Percentiles rank a stretch among this genome's conserved stretches.
Conservation (phyloP, 2,113 vertebrate species). For the Notarius lentiginosus region DNA sequence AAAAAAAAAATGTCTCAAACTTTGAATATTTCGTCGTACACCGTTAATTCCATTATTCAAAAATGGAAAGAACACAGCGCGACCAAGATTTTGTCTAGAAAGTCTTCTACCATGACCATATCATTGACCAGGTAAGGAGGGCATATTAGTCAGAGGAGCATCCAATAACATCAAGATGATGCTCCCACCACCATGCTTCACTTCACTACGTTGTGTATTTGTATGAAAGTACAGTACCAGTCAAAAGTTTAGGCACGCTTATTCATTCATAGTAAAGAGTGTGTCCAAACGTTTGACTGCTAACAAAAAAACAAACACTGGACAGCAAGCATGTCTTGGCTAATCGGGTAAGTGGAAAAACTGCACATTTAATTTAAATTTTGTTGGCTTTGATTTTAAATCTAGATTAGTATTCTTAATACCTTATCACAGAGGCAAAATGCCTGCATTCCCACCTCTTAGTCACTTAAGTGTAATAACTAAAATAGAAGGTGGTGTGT, state of each 20-base stretch:
- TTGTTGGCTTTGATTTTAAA: constrained; percentile 13
- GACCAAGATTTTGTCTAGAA: not conserved
- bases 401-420: not conserved
- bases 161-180: not conserved
- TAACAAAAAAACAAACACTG: not conserved
- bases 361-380: not conserved
- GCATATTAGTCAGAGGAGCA: not conserved
- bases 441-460: constrained; percentile 12
- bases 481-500: constrained; percentile 6
- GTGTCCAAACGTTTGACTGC: too few relatives aligned
- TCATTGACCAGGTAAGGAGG: not conserved
- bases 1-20: not conserved
- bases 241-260: too few relatives aligned
- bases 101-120: not conserved
- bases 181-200: not conserved
- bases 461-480: constrained; percentile 20
- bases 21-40: not conserved
- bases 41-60: not conserved
- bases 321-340: constrained; percentile 20
- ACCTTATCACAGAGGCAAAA: not conserved
- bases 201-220: too few relatives aligned
- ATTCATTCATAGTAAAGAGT: too few relatives aligned
- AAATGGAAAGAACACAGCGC: not conserved
- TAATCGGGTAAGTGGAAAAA: not conserved
- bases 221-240: not conserved